These are phyloP conservation scores for Rhingia rostrata DNA, from an alignment of 2,888 invertebrate species.

Conservation along the genomic window DNA sequence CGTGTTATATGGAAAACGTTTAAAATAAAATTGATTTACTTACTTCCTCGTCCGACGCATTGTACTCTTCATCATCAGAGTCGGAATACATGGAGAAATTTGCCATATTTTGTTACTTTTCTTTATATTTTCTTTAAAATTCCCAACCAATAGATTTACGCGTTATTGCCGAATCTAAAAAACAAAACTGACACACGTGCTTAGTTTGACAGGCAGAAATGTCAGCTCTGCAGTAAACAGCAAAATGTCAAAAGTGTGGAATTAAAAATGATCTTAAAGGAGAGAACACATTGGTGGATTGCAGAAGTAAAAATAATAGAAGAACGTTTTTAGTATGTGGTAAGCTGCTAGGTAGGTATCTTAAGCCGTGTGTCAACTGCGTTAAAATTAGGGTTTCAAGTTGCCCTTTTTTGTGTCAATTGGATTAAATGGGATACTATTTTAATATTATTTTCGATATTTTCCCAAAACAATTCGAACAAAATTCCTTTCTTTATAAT, in stretches of 20 bases:
- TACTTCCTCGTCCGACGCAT: constrained; percentile 65
- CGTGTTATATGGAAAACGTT: constrained; percentile 4
- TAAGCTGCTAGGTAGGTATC: no score
- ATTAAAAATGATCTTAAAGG: not conserved
- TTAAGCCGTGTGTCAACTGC: no score
- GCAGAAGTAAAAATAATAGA: not conserved
- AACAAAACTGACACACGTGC: constrained; percentile 63
- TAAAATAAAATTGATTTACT: not conserved
- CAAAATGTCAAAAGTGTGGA: constrained; percentile 28
- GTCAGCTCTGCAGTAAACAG: constrained; percentile 19
- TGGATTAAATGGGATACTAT: no score
- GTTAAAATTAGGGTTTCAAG: no score
- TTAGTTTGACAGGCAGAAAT: constrained; percentile 9
- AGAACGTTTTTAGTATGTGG: not conserved
- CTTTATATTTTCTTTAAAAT: no score
- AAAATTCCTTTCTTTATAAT: no score
- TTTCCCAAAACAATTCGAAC: no score
- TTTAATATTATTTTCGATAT: no score
- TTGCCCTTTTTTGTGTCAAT: no score
- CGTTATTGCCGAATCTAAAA: constrained; percentile 9
- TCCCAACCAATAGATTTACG: not conserved
- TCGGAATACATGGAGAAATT: constrained; percentile 60
- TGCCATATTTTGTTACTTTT: constrained; percentile 18
- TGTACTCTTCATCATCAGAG: constrained; percentile 54
- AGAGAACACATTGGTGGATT: not conserved